Base-by-base conservation (phyloP, 1,140 invertebrate genomes). In the Catajapyx aquilonaris region DNA sequence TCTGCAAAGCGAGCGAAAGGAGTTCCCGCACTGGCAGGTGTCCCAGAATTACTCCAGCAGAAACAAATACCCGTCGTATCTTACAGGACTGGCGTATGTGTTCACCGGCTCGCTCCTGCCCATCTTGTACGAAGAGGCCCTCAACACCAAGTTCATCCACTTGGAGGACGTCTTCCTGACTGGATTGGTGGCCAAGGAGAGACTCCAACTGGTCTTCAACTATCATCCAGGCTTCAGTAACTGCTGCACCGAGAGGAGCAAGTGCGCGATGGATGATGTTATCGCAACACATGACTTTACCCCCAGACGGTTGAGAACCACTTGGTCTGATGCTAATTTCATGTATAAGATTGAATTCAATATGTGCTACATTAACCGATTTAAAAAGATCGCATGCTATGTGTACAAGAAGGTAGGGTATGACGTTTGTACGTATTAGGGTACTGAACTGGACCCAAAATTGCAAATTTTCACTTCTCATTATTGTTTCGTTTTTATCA, bases 121-220 rank as follows among this genome's bases (percentile, higher is more conserved):
- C 35, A 69, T 69, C 31, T 52, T 81, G 3, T 77, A 81, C 52
- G 56, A 58, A 13, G 58, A 60, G n/a, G 70, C 80, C 1, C 57
- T 77, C 52, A n/a, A n/a, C n/a, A n/a, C 73, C 41, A 75, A 71
- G 3, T 86, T 81, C 54, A 62, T 88, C 36, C 80, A 83, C 44
- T 60, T 90, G 15, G 84, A 90, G 54, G 84, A 90, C 57, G 85
- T 88, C n/a, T 85, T 79, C 51, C 68, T 78, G 21, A 88, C 84
- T 20, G 85, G 85, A 16, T 80, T 88, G 39, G 72, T 87, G 10
- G 83, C 80, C 5, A 67, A 74, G 47, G 64, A 66, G n/a, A n/a
- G n/a, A n/a, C n/a, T n/a, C n/a, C n/a, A n/a, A n/a, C n/a, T n/a
- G n/a, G n/a, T n/a, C n/a, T n/a, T n/a, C n/a, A n/a, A n/a, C n/a